These are phyloP conservation scores for Macrobrachium nipponense DNA, from an alignment of 1,140 invertebrate species.

Conservation along the genomic window DNA sequence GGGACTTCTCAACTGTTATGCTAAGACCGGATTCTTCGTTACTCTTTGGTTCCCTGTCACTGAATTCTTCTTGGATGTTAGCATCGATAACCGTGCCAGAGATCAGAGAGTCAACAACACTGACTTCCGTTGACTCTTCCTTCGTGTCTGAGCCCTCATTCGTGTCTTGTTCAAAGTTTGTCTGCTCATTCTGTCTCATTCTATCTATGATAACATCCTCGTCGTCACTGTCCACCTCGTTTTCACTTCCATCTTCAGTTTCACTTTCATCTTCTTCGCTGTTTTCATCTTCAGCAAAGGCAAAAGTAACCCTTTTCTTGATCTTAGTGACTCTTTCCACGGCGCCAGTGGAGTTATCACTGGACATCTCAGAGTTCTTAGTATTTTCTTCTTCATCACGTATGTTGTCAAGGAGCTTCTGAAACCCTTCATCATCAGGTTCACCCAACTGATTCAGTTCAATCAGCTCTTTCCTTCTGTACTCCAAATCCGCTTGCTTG, in stretches of 20 bases:
- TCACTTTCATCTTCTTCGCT: not conserved
- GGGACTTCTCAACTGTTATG: no score
- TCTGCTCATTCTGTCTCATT: no score
- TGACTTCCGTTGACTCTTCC: no score
- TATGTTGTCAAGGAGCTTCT: slow-evolving; percentile 36
- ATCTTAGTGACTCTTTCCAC: not conserved
- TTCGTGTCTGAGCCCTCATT: no score
- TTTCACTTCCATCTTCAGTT: not conserved
- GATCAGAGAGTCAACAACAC: no score
- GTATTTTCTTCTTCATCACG: slow-evolving; percentile 19
- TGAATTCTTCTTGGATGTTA: no score
- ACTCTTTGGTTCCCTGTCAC: no score
- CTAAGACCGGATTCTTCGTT: no score
- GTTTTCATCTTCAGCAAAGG: not conserved
- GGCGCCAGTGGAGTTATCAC: not conserved
- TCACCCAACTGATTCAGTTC: slow-evolving; percentile 4
- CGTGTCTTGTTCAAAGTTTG: no score
- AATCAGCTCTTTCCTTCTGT: not conserved
- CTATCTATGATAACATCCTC: not conserved
- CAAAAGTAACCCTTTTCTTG: not conserved
- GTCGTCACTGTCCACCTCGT: not conserved
- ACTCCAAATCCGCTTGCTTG: not conserved
- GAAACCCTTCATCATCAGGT: slow-evolving; percentile 32
- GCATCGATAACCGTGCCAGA: no score
- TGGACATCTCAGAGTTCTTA: not conserved